Base-by-base conservation (phyloP, 1,140 invertebrate genomes). In the Trypoxylus dichotomus region DNA sequence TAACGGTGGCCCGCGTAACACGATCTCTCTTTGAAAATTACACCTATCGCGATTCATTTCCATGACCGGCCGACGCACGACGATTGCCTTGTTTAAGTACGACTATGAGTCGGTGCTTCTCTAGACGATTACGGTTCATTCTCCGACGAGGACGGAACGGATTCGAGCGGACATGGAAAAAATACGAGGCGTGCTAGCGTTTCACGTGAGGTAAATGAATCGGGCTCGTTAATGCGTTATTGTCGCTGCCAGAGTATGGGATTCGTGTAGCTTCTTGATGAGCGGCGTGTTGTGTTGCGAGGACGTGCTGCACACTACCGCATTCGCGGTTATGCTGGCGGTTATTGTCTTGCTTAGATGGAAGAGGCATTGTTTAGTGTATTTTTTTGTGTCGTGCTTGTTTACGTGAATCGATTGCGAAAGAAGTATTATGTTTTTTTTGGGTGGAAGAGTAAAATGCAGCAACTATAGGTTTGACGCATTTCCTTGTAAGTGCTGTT, bases 11-110 rank as follows among this genome's bases (percentile, higher is more conserved):
- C 27, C 60, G 60, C 2, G 60, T 68, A 68, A 68, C 21, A 25
- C 60, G 24, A 68, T 68, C 60, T 68, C 19, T 68, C 7, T 25
- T 24, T 68, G 60, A 68, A 68, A 68, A 68, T 68, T 68, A 68
- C 60, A 68, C 27, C 27, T 68, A 5, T 68, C 60, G 60, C 60
- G 24, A 24, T 68, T 27, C 19, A 68, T 68, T 68, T 29, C 21
- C 47, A 54, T 15, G 47, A 54, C 47, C n/a, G 47, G 19, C 47
- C 47, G 32, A 37, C 32, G 32, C 43, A 47, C 11, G 47, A 19
- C 15, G 15, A 54, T 54, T n/a, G 47, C 19, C 47, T 54, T n/a
- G 15, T 54, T 0, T 54, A 54, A 54, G 19, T 47, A 54, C 47
- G 19, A 19, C 6, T 54, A 5, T 54, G 19, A n/a, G 8, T 47